Evolutionary conservation across 1,140 invertebrate species (phyloP).

Genomic region (Brachionus asplanchnoidis): DNA sequence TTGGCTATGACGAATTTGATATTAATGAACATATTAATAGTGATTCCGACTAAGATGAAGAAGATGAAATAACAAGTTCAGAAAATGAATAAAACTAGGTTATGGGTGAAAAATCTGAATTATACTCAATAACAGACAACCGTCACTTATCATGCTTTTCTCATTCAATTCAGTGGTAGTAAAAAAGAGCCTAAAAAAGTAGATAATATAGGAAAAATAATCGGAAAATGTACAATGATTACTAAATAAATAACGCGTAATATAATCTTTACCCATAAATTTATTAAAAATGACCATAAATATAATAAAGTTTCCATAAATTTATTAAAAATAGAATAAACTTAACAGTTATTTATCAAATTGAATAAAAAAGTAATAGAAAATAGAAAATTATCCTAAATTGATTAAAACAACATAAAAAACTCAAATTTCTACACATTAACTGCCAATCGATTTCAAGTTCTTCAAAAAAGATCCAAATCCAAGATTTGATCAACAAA

Average conservation of each 20-base stretch:
- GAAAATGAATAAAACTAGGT: not conserved
- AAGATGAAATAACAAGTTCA: not conserved
- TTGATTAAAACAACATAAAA: too few species aligned
- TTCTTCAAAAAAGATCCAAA: not conserved
- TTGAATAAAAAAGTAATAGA: too few species aligned
- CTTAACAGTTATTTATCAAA: too few species aligned
- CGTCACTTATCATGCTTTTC: not conserved
- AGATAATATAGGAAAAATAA: not conserved
- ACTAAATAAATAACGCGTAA: too few species aligned
- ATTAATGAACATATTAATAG: not conserved
- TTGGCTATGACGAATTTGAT: not conserved
- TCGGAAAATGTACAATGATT: not conserved
- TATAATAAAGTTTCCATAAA: too few species aligned
- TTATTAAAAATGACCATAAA: too few species aligned
- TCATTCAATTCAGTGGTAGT: not conserved
- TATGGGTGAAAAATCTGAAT: not conserved
- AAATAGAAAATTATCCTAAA: too few species aligned
- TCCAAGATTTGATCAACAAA: not conserved
- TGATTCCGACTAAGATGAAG: not conserved
- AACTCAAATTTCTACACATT: not conserved
- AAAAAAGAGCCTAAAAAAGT: not conserved
- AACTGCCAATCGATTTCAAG: constrained; percentile 10
- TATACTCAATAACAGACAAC: not conserved
- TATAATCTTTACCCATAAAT: too few species aligned
- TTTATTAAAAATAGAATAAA: too few species aligned